These are phyloP conservation scores for Drosophila nigritarsus DNA, from an alignment of 2,888 invertebrate species.

Conservation along the genomic window DNA sequence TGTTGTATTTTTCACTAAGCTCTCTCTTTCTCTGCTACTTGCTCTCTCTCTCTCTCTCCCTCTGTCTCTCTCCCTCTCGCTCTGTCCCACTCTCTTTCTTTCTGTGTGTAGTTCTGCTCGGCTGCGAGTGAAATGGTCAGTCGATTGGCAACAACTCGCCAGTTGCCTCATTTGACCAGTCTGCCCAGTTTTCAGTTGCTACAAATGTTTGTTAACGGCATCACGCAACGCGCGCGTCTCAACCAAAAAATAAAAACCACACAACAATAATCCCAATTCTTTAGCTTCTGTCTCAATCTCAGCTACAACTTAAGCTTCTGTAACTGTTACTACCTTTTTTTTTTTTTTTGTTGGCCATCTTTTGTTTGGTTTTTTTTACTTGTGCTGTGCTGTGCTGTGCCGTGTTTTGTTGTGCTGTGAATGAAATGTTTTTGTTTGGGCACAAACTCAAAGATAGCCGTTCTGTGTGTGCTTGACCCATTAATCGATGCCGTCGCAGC, in stretches of 20 bases:
- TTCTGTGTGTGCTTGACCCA: conserved; percentile 46
- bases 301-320: conserved; percentile 1
- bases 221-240: conserved; percentile 65
- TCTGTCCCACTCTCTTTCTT: not conserved
- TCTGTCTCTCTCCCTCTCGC: conserved; percentile 5
- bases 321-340: conserved; percentile 20
- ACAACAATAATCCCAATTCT: conserved; percentile 40
- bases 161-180: conserved; percentile 59
- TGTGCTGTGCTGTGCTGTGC: conserved; percentile 19
- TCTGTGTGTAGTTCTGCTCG: conserved; percentile 58
- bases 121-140: conserved; percentile 75
- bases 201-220: conserved; percentile 78
- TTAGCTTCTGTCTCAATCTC: conserved; percentile 13
- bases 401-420: conserved; percentile 33
- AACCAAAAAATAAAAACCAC: not conserved
- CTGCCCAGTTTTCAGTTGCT: conserved; percentile 69
- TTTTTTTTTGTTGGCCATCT: conserved; percentile 43
- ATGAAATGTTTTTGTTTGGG: conserved; percentile 50
- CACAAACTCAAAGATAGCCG: conserved; percentile 42
- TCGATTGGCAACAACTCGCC: conserved; percentile 70
- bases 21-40: not conserved
- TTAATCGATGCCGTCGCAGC: conserved; percentile 36
- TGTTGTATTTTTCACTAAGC: conserved; percentile 52
- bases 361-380: conserved; percentile 21
- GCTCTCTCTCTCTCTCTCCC: conserved; percentile 5